Conservation (phyloP, 1,140 invertebrate species). For the Eumaeus atala region DNA sequence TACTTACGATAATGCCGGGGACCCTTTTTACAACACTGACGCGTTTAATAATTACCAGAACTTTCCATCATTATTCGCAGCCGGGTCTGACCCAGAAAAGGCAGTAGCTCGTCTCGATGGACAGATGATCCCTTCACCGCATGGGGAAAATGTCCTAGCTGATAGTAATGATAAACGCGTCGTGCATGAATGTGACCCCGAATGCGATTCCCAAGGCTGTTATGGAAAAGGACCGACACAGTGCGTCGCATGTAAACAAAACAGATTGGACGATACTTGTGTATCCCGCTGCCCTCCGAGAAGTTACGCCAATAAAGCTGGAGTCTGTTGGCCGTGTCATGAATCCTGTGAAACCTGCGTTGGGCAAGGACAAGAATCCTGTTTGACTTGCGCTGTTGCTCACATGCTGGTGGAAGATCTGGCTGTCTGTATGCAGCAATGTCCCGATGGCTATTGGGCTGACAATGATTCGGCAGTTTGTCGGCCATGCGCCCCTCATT, state of each 20-base stretch:
- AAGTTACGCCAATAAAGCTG: constrained; percentile 85
- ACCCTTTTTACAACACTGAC: constrained; percentile 78
- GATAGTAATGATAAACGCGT: constrained; percentile 78
- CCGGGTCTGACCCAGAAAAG: constrained; percentile 81
- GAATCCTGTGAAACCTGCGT: constrained; percentile 89
- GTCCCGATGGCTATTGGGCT: constrained; percentile 90
- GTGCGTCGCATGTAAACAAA: constrained; percentile 86
- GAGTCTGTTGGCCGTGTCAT: constrained; percentile 87
- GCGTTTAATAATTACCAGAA: constrained; percentile 78
- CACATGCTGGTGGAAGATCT: constrained; percentile 86
- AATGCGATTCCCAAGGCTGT: constrained; percentile 87
- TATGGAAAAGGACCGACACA: constrained; percentile 87
- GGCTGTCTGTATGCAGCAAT: constrained; percentile 87
- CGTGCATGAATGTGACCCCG: constrained; percentile 85
- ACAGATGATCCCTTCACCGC: constrained; percentile 74
- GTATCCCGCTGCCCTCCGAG: constrained; percentile 86
- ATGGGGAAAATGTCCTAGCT: constrained; percentile 72
- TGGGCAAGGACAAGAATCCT: constrained; percentile 87
- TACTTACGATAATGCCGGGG: constrained; percentile 61
- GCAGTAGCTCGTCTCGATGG: constrained; percentile 81
- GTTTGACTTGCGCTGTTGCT: constrained; percentile 85
- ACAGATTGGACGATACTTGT: constrained; percentile 85
- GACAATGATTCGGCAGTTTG: constrained; percentile 84
- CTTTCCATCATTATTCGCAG: constrained; percentile 81
- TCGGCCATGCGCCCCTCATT: constrained; percentile 83